These are phyloP conservation scores for Rhogogaster chlorosoma DNA, from an alignment of 2,888 invertebrate species.

Conservation along the genomic window DNA sequence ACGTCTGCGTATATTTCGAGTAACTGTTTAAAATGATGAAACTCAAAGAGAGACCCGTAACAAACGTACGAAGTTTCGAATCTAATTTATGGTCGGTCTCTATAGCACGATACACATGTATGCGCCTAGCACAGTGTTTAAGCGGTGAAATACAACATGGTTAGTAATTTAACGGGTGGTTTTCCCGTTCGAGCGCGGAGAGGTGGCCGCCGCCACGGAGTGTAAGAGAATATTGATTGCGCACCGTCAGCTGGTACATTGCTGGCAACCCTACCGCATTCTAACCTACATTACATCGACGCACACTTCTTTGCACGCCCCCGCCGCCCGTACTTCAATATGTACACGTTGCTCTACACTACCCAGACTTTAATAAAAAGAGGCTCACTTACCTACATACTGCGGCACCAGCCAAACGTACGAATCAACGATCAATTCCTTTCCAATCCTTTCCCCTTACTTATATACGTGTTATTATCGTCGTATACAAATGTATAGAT, in stretches of 20 bases:
- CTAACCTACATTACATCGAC: constrained; percentile 64
- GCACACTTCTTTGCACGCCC: constrained; percentile 24
- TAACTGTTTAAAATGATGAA: background rate
- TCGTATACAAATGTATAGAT: background rate
- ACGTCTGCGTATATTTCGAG: background rate
- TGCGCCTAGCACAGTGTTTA: background rate
- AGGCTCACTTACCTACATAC: constrained; percentile 15
- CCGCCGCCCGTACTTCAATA: background rate
- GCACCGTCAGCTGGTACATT: constrained; percentile 68
- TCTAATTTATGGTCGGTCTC: background rate
- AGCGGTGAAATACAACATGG: constrained; percentile 16
- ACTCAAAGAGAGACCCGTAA: background rate
- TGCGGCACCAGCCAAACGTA: background rate
- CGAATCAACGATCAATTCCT: constrained; percentile 30
- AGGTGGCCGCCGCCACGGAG: background rate
- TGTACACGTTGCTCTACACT: background rate
- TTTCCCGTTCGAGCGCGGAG: background rate
- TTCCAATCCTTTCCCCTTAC: constrained; percentile 38
- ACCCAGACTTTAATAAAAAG: background rate
- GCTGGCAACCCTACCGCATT: constrained; percentile 61
- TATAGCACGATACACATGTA: background rate
- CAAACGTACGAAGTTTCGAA: background rate
- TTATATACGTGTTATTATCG: background rate
- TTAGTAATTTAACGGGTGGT: constrained; percentile 37
- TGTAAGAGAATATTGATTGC: constrained; percentile 67